Percentiles rank a stretch among this genome's conserved stretches.
Conservation (phyloP, 2,888 invertebrate genomes). For the Electrophaes corylata region DNA sequence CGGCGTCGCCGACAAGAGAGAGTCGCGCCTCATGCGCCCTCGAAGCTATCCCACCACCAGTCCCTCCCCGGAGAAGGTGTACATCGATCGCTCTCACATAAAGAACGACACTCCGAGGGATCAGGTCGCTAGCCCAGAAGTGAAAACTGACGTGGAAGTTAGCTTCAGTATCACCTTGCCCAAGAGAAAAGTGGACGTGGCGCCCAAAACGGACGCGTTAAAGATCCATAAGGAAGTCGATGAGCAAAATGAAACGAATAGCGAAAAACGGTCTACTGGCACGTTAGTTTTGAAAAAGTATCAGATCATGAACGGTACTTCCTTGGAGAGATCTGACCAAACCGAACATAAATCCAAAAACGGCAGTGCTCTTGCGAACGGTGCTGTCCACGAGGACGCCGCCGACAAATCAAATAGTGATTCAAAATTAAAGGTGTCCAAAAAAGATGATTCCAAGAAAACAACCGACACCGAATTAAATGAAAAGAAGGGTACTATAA, state of each 20-base stretch:
- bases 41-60: constrained; percentile 85
- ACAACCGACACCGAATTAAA: constrained; percentile 53
- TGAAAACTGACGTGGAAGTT: constrained; percentile 72
- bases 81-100: constrained; percentile 55
- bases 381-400: constrained; percentile 51
- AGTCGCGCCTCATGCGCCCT: constrained; percentile 81
- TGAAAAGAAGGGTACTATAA: constrained; percentile 73
- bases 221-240: constrained; percentile 42
- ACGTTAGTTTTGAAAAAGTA: constrained; percentile 69
- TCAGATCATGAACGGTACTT: constrained; percentile 55
- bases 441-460: constrained; percentile 61
- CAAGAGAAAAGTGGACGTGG: constrained; percentile 55
- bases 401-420: constrained; percentile 53
- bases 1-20: constrained; percentile 56
- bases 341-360: constrained; percentile 54
- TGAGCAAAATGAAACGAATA: constrained; percentile 43
- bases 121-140: constrained; percentile 46
- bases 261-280: constrained; percentile 43
- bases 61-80: constrained; percentile 73
- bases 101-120: constrained; percentile 51
- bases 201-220: constrained; percentile 49
- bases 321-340: constrained; percentile 48
- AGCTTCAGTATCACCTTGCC: constrained; percentile 78
- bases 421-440: constrained; percentile 52
- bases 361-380: constrained; percentile 51